Percentiles rank a stretch among this genome's conserved stretches.
Evolutionary conservation across 2,888 invertebrate species (phyloP).

Genomic region (Meiosimyza platycephala): DNA sequence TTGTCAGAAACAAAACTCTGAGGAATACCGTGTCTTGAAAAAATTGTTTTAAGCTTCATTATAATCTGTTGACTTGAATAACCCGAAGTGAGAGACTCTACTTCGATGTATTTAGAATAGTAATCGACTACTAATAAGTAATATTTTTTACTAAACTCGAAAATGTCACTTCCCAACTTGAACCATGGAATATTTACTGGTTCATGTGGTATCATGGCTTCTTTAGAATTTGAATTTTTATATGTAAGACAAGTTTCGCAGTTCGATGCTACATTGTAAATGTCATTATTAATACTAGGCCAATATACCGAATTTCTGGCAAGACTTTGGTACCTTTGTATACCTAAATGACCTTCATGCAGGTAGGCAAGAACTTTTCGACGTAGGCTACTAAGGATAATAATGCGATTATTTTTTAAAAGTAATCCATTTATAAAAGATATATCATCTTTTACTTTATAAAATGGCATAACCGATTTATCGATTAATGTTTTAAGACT

Average conservation of each 20-base stretch:
- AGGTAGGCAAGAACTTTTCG: slow-evolving; percentile 46
- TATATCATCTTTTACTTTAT: no score
- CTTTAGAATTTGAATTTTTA: slow-evolving; percentile 33
- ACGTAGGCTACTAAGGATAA: slow-evolving; percentile 46
- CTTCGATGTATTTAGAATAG: slow-evolving; percentile 7
- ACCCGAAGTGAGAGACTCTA: slow-evolving; percentile 15
- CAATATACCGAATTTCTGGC: slow-evolving; percentile 40
- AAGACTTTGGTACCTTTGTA: slow-evolving; percentile 1
- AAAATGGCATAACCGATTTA: not conserved
- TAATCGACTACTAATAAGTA: slow-evolving; percentile 25
- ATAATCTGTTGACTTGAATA: slow-evolving; percentile 23
- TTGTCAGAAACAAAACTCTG: not conserved
- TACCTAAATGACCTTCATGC: slow-evolving; percentile 51
- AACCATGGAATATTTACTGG: slow-evolving; percentile 12
- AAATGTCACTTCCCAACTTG: slow-evolving; percentile 34
- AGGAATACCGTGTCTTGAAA: slow-evolving; percentile 32
- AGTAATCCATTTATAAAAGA: slow-evolving; percentile 36
- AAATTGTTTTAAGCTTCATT: slow-evolving; percentile 31
- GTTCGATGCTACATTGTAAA: no score
- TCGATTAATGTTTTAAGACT: slow-evolving; percentile 18
- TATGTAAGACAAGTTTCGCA: no score
- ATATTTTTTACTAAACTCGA: slow-evolving; percentile 29
- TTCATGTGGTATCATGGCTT: slow-evolving; percentile 24
- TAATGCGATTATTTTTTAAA: slow-evolving; percentile 38
- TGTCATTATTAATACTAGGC: slow-evolving; percentile 40